Evolutionary conservation across 2,113 vertebrate species (phyloP), one percentile per base, ranked within the genome.

Genomic region (Azemiops feae): DNA sequence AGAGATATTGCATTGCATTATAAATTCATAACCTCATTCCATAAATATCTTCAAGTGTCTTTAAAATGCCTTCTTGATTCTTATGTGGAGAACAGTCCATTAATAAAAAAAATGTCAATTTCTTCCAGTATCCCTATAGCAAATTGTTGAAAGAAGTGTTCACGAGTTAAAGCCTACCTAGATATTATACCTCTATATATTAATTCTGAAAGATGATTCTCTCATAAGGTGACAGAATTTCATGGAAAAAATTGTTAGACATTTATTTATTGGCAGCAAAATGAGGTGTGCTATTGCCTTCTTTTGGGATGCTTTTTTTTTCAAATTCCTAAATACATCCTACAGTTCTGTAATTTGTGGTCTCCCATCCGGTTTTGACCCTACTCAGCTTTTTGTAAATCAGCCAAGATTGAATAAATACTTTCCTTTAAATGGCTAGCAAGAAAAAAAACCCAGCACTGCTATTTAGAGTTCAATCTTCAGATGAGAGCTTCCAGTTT

Each of bases 21-120:
- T 92, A 54, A 53, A 45, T 74, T 25, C 22, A 93, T 23, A 54
- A 93, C 95, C 92, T 91, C 1, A 53, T 92, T 43, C 74, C 34
- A 92, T 11, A 53, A 16, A 7, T 93, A 53, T 50, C 52, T 34
- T 92, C 23, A 12, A 55, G 9, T 86, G 87, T 9, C 5, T 88
- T 90, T 39, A 64, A 95, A 91, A 88, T 0, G 0, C 12, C 85
- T 25, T 89, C 92, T 91, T 60, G 2, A 0, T 91, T 92, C 7
- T 6, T 94, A 91, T 52, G 87, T 88, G n/a, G 58, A 6, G 55
- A 30, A 11, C 54, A 22, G 9, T 25, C 85, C n/a, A 25, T 39
- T 25, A 85, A 85, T 87, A 5, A 16, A 64, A 10, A 88, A 64
- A 43, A n/a, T 64, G 47, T 14, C 55, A 64, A 5, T 47, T 47